phyloP scores from a whole-genome alignment of 2,888 invertebrate species.

The Temnothorax ravouxi region DNA sequence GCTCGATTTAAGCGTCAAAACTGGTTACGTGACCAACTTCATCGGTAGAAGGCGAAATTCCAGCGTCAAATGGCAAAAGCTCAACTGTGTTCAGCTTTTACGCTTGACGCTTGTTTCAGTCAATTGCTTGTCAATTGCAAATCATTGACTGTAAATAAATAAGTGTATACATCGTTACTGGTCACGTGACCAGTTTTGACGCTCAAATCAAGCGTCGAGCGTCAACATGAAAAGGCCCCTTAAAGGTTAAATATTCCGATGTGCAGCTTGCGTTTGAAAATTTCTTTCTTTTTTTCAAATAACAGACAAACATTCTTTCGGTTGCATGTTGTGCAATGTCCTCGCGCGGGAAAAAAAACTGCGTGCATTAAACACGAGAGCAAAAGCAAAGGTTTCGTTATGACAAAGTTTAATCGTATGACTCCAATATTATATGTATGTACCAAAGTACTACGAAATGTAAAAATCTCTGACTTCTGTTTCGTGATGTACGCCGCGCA shows the following conservation, averaged over 20 bases:
- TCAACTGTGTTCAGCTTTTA: no score
- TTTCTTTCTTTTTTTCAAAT: neutral
- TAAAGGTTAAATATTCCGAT: neutral
- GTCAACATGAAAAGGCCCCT: no score
- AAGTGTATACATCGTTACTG: no score
- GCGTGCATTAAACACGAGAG: neutral
- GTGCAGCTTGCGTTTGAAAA: neutral
- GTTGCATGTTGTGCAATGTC: neutral
- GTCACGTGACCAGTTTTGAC: no score
- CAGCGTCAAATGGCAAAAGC: no score
- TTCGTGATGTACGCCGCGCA: neutral
- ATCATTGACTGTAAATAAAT: no score
- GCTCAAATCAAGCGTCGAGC: no score
- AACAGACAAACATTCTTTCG: neutral
- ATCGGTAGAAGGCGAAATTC: no score
- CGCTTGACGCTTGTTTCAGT: no score
- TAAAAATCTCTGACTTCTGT: conserved; percentile 2
- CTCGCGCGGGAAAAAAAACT: neutral
- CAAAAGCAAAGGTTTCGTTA: neutral
- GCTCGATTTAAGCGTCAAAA: no score
- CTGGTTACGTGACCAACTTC: no score
- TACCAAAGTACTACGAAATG: conserved; percentile 19
- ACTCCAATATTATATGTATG: conserved; percentile 41
- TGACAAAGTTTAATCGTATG: conserved; percentile 27
- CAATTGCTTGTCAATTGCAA: no score